A percentile compares a stretch with the other conserved stretches of the same genome.
These are phyloP conservation scores for Oopsacas minuta DNA, from an alignment of 37 sponge, comb jelly and placozoan genomes.

Conservation along the genomic window DNA sequence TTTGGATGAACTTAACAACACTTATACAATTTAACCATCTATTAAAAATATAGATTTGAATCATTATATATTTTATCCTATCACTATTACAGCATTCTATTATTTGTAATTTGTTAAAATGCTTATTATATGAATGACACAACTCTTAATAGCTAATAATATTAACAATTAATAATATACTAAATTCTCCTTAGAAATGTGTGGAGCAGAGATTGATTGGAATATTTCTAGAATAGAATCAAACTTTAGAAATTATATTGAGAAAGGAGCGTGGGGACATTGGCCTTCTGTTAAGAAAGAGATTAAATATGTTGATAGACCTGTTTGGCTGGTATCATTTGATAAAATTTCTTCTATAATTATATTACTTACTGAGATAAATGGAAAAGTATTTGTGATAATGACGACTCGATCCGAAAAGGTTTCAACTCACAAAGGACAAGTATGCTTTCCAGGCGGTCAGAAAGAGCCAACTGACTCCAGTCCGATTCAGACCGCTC, in stretches of 20 bases:
- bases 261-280: neutral
- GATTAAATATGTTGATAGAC: neutral
- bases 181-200: neutral
- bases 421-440: neutral
- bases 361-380: neutral
- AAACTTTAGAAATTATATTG: neutral
- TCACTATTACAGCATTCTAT: too few species aligned
- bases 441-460: slow-evolving; percentile 5
- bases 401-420: neutral
- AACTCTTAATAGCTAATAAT: too few species aligned
- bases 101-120: too few species aligned
- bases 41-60: too few species aligned
- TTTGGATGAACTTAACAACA: too few species aligned
- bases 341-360: neutral
- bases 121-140: neutral
- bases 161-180: too few species aligned
- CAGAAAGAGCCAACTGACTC: neutral
- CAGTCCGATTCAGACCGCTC: neutral
- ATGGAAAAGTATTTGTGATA: neutral
- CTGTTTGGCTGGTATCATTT: neutral
- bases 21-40: too few species aligned
- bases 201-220: neutral
- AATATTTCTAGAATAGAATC: neutral
- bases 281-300: neutral
- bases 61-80: too few species aligned